Percentiles rank a stretch among this genome's conserved stretches.
phyloP scores from a whole-genome alignment of 2,797 vertebrate species.

The Propithecus deckenii region DNA sequence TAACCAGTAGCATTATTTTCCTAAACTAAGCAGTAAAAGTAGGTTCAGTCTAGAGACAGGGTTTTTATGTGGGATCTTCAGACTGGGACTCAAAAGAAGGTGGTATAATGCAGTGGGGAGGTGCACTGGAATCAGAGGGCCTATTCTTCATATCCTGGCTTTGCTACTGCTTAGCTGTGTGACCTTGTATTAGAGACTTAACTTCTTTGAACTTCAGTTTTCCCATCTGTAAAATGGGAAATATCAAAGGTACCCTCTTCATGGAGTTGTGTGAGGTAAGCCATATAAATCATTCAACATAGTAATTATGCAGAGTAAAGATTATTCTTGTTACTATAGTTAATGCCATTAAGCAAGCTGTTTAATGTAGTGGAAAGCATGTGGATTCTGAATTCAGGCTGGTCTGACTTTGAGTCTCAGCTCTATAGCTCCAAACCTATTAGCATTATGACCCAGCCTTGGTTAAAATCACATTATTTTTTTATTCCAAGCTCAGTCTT shows the following conservation, averaged over 20 bases:
- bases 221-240: neutral
- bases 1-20: neutral
- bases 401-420: neutral
- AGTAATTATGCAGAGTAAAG: neutral
- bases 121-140: neutral
- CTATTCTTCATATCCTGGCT: neutral
- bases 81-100: neutral
- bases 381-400: neutral
- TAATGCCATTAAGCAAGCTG: neutral
- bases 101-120: neutral
- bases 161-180: neutral
- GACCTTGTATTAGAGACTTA: neutral
- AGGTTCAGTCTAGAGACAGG: neutral
- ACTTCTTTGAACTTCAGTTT: neutral
- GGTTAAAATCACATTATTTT: neutral
- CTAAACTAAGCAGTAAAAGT: neutral
- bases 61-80: neutral
- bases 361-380: neutral
- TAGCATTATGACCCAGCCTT: neutral
- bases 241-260: neutral
- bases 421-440: neutral
- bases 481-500: neutral
- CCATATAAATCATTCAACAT: neutral
- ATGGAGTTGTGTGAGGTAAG: neutral
- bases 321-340: neutral